Evolutionary conservation across 1,140 invertebrate species (phyloP).

Genomic region (Musca vetustissima): DNA sequence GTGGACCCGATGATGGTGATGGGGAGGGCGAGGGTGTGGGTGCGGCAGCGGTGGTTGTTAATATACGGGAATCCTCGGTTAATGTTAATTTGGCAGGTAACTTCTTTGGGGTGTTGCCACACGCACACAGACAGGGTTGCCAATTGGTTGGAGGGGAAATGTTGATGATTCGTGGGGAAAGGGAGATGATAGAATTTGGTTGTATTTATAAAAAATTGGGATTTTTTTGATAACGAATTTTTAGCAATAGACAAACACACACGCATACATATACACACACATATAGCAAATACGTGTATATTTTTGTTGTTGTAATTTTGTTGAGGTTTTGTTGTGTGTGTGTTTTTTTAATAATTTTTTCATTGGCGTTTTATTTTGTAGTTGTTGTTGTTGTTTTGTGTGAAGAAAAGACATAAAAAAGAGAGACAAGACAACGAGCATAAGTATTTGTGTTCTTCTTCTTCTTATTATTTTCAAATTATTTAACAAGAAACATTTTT

Average conservation of each 20-base stretch:
- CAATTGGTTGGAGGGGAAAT: conserved; percentile 26
- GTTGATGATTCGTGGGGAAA: conserved; percentile 33
- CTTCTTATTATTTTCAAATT: neutral
- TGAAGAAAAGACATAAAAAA: conserved; percentile 33
- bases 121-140: neutral
- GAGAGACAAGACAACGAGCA: conserved; percentile 55
- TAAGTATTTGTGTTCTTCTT: conserved; percentile 36
- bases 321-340: neutral
- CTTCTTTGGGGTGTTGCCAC: conserved; percentile 48
- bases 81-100: conserved; percentile 55
- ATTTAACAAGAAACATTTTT: conserved; percentile 3
- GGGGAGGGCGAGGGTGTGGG: conserved; percentile 64
- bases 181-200: neutral
- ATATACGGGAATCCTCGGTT: conserved; percentile 55
- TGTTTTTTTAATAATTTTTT: neutral
- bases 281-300: neutral
- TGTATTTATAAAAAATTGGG: neutral
- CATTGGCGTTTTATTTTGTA: neutral
- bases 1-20: conserved; percentile 59
- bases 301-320: neutral
- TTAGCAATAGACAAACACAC: neutral
- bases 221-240: neutral
- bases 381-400: neutral
- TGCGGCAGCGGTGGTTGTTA: conserved; percentile 58
- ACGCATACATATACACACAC: neutral